phyloP scores from a whole-genome alignment of 2,113 vertebrate genomes.

The Axis porcinus region DNA sequence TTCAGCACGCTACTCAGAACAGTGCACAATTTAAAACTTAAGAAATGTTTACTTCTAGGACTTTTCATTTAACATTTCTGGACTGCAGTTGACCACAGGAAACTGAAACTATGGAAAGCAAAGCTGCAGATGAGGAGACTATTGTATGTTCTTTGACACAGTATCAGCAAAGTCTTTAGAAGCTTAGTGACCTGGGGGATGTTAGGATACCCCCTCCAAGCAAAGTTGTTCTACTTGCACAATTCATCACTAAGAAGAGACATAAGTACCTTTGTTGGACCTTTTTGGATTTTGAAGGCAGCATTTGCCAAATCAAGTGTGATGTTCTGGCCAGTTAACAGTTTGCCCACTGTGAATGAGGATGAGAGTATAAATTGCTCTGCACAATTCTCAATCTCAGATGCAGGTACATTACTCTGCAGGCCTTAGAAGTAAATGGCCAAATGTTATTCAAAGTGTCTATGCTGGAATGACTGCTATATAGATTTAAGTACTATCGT shows the following conservation, averaged over 20 bases:
- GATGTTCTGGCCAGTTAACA: neutral
- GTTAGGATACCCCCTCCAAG: neutral
- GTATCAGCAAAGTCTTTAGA: neutral
- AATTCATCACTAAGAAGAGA: neutral
- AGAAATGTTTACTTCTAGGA: neutral
- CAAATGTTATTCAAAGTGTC: neutral
- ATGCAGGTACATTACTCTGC: neutral
- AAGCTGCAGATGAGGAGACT: neutral
- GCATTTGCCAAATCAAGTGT: neutral
- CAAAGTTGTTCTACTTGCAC: neutral
- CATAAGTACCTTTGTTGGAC: neutral
- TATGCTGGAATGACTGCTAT: neutral
- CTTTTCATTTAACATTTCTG: neutral
- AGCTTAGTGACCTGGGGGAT: neutral
- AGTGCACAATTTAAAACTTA: neutral
- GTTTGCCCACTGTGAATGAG: neutral
- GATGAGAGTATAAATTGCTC: neutral
- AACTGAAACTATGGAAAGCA: neutral
- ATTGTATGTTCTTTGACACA: neutral
- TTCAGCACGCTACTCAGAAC: neutral
- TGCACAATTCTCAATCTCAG: neutral
- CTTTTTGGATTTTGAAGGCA: neutral
- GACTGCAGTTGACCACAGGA: neutral
- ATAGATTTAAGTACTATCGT: neutral
- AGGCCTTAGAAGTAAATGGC: neutral